Evolutionary conservation across 2,113 vertebrate species (phyloP), one percentile per base, ranked within the genome.

Genomic region (Saimiri boliviensis): DNA sequence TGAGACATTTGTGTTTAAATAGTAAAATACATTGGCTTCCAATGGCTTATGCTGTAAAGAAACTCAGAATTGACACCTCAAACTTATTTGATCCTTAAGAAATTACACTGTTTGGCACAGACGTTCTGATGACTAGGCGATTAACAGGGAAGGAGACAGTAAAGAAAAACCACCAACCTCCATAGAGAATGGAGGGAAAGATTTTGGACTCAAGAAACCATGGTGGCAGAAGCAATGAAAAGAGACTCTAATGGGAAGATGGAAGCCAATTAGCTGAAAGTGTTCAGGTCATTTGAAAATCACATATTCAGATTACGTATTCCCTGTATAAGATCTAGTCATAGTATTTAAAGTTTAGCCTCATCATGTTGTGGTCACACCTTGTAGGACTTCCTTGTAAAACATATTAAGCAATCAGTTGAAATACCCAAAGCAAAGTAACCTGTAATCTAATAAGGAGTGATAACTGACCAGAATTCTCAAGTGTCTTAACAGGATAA

Each of bases 261-360:
- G 14, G 45, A 13, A 40, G n/a, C 32, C 27, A 93, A 21, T 19
- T 54, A 86, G 63, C 16, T 93, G 49, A 94, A 93, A 86, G 77
- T 89, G 82, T 96, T 89, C 32, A 52, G 13, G 60, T 83, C 54
- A 74, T 80, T 42, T 93, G 23, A 91, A 97, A 91, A 68, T 70
- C 37, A 71, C 52, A 73, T 37, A 11, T 70, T 91, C 27, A 89
- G 71, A 74, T 1, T 49, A 84, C 35, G 13, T 93, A 35, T 95
- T 97, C 77, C 45, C 58, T 95, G 4, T 54, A 40, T 42, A 94
- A 92, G 56, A 84, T 76, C 37, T 80, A 89, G 37, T 81, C n/a
- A 52, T 58, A 76, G 52, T 58, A 90, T 63, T 92, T 70, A 84
- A 93, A 90, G 54, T 83, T 92, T 14, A 93, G 35, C 25, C 89